Percentiles rank a stretch among this genome's conserved stretches.
phyloP scores from a whole-genome alignment of 2,797 vertebrate genomes.

The Epinephelus awoara region DNA sequence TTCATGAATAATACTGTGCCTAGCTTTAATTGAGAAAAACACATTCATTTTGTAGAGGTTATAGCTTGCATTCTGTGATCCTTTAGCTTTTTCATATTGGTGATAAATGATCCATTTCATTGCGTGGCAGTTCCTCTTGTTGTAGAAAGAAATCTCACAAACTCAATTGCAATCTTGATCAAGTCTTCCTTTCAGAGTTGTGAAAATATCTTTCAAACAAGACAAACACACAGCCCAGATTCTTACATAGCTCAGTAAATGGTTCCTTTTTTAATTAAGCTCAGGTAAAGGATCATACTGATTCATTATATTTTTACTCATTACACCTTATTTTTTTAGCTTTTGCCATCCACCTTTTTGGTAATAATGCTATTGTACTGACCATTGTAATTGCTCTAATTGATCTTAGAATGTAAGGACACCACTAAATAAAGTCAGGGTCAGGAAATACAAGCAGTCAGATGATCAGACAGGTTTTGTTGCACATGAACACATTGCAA shows the following conservation, averaged over 20 bases:
- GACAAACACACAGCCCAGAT: not conserved
- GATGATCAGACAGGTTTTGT: not conserved
- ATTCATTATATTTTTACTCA: not conserved
- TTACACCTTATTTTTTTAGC: not conserved
- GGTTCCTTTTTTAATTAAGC: not conserved
- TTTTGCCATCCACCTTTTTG: not conserved
- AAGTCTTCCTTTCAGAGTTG: constrained; percentile 2
- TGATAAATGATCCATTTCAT: constrained; percentile 10
- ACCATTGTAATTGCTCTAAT: not conserved
- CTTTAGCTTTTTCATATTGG: constrained; percentile 10
- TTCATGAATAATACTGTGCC: not conserved
- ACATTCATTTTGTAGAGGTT: constrained; percentile 3
- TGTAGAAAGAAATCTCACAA: constrained; percentile 2
- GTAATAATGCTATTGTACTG: not conserved
- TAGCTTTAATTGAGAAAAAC: constrained; percentile 1
- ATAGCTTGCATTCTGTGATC: constrained; percentile 15
- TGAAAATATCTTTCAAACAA: constrained; percentile 14
- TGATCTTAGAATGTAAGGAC: not conserved
- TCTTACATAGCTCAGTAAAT: no score
- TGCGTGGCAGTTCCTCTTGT: not conserved
- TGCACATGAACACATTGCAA: no score
- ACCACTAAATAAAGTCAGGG: not conserved
- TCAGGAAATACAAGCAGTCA: not conserved
- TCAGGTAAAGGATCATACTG: not conserved
- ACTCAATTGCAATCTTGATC: constrained; percentile 5